phyloP scores from a whole-genome alignment of 2,888 invertebrate genomes.

The Biston betularia region DNA sequence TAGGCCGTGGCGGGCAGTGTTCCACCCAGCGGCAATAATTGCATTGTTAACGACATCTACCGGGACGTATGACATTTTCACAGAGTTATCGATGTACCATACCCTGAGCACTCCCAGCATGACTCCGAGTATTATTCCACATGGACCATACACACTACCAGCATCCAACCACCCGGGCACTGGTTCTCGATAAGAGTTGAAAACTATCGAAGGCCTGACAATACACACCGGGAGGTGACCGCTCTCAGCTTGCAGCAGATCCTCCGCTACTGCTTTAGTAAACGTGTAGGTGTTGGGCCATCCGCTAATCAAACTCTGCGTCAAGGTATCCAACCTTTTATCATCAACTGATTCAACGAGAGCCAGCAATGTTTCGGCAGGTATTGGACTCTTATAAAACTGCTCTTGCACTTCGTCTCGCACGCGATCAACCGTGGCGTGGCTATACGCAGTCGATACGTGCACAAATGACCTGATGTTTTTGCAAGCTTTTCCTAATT shows the following conservation, averaged over 20 bases:
- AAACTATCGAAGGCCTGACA: neutral
- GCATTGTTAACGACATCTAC: neutral
- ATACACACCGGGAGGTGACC: neutral
- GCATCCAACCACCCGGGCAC: neutral
- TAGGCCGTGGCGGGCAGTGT: neutral
- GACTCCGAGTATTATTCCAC: neutral
- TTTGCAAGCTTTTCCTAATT: neutral
- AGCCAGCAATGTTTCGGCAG: conserved; percentile 48
- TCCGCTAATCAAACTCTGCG: neutral
- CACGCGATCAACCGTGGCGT: conserved; percentile 62
- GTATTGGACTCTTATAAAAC: conserved; percentile 46
- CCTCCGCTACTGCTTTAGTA: neutral
- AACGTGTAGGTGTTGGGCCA: conserved; percentile 1
- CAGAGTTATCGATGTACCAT: neutral
- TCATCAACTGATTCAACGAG: conserved; percentile 48
- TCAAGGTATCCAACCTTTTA: neutral
- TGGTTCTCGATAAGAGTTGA: neutral
- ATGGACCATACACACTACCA: neutral
- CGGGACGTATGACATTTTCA: neutral
- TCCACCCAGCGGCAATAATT: neutral
- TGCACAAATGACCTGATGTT: conserved; percentile 55
- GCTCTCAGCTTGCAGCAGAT: neutral
- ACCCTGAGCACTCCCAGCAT: neutral
- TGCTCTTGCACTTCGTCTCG: conserved; percentile 43
- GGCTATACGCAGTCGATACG: conserved; percentile 66